Conservation (phyloP, 2,797 vertebrate genomes). For the Cryptoprocta ferox region DNA sequence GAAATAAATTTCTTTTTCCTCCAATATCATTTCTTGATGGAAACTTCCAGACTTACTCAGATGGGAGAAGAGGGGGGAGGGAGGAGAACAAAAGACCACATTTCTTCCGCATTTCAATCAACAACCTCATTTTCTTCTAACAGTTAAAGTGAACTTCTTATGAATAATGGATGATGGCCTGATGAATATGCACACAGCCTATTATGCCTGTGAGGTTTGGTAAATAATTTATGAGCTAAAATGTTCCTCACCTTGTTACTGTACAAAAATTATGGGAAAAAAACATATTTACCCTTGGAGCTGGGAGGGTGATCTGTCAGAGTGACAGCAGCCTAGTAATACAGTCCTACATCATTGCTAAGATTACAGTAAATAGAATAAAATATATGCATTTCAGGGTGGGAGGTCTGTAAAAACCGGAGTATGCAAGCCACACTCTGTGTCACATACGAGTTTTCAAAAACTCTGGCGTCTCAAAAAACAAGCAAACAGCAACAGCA, state of each 20-base stretch:
- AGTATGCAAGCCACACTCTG: not conserved
- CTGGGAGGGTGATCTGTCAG: constrained; percentile 54
- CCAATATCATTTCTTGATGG: constrained; percentile 47
- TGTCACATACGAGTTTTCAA: not conserved
- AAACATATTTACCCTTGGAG: constrained; percentile 77
- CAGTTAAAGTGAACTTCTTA: constrained; percentile 79
- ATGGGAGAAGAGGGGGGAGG: not conserved
- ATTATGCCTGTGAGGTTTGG: constrained; percentile 83
- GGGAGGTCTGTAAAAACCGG: not conserved
- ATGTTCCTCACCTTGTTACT: constrained; percentile 83
- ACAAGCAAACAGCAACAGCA: not conserved
- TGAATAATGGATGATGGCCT: constrained; percentile 85
- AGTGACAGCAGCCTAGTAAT: not conserved
- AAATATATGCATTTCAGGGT: constrained; percentile 4
- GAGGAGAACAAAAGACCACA: constrained; percentile 50
- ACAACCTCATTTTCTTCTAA: constrained; percentile 79
- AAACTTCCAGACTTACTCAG: constrained; percentile 63
- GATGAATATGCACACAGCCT: constrained; percentile 86
- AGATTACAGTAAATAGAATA: constrained; percentile 65
- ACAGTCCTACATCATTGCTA: constrained; percentile 1
- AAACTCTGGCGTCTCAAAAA: constrained; percentile 27
- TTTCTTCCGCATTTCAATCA: constrained; percentile 78
- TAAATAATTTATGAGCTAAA: constrained; percentile 87
- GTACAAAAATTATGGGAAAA: constrained; percentile 63
- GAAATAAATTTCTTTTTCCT: constrained; percentile 32